These are phyloP conservation scores for Willowsia nigromaculata DNA, from an alignment of 2,888 invertebrate species.

Conservation along the genomic window DNA sequence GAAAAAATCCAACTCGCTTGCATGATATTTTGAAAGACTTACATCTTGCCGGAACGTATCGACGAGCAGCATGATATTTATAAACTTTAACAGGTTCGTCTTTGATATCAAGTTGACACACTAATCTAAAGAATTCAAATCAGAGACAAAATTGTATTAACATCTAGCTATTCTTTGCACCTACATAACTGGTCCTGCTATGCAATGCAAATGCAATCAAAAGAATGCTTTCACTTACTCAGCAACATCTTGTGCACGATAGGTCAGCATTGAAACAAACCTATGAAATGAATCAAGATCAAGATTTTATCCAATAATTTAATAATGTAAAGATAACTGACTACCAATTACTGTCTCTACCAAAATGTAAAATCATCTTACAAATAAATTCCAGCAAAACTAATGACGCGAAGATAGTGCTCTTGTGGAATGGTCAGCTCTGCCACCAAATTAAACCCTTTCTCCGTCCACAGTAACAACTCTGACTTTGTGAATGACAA, in stretches of 20 bases:
- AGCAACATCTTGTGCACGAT: background rate
- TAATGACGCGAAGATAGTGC: constrained; percentile 53
- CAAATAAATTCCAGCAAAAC: constrained; percentile 65
- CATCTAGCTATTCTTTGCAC: no score
- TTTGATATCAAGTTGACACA: background rate
- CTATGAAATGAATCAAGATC: background rate
- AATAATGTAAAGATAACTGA: background rate
- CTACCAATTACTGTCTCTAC: no score
- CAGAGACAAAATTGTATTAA: no score
- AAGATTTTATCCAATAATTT: background rate
- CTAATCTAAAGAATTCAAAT: background rate
- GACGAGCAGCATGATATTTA: constrained; percentile 24
- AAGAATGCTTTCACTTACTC: no score
- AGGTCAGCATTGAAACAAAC: constrained; percentile 38
- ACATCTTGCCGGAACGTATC: constrained; percentile 49
- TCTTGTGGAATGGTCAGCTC: constrained; percentile 39
- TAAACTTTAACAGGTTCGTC: background rate
- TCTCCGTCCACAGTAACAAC: constrained; percentile 47
- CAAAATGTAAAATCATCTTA: constrained; percentile 21
- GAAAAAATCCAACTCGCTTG: no score
- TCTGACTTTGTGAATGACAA: constrained; percentile 15
- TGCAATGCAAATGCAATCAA: no score
- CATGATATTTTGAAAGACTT: constrained; percentile 4
- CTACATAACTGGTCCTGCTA: no score
- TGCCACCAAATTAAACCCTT: constrained; percentile 35